These are phyloP conservation scores for Oryzias javanicus DNA, from an alignment of 2,113 vertebrate species.

Conservation along the genomic window DNA sequence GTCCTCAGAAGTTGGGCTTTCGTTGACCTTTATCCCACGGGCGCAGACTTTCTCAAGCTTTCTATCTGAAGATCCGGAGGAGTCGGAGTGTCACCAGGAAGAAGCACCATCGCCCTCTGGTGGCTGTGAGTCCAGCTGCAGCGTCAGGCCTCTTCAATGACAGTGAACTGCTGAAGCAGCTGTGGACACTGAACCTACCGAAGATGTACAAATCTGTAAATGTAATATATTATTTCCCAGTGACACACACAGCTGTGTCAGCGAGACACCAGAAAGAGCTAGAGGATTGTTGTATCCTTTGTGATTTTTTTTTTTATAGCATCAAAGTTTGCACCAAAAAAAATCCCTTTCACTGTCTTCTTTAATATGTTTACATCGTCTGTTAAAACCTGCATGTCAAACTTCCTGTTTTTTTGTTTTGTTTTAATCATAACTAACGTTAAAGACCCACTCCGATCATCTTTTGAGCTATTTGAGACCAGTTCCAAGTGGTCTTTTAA, in stretches of 20 bases:
- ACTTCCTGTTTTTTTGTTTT: neutral
- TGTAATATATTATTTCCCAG: conserved; percentile 65
- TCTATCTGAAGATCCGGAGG: conserved; percentile 82
- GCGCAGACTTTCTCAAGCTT: conserved; percentile 96
- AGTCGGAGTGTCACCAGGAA: conserved; percentile 68
- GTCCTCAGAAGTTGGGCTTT: conserved; percentile 80
- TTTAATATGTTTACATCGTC: conserved; percentile 37
- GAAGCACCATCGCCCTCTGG: conserved; percentile 84
- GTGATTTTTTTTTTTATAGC: conserved; percentile 57
- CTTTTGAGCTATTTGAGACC: no score
- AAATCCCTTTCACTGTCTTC: conserved; percentile 41
- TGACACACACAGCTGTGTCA: conserved; percentile 53
- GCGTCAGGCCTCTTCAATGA: conserved; percentile 88
- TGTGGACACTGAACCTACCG: conserved; percentile 66
- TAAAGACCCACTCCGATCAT: no score
- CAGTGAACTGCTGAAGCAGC: conserved; percentile 54
- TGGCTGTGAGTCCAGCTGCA: conserved; percentile 86
- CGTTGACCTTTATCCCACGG: conserved; percentile 86
- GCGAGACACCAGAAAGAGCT: conserved; percentile 33
- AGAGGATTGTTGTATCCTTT: conserved; percentile 14
- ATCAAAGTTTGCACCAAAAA: conserved; percentile 37
- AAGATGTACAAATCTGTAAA: conserved; percentile 73
- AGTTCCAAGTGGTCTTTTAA: no score
- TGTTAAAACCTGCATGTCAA: conserved; percentile 14
- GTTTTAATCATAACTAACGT: no score